Evolutionary conservation across 2,113 vertebrate species (phyloP).

Genomic region (Picathartes gymnocephalus): DNA sequence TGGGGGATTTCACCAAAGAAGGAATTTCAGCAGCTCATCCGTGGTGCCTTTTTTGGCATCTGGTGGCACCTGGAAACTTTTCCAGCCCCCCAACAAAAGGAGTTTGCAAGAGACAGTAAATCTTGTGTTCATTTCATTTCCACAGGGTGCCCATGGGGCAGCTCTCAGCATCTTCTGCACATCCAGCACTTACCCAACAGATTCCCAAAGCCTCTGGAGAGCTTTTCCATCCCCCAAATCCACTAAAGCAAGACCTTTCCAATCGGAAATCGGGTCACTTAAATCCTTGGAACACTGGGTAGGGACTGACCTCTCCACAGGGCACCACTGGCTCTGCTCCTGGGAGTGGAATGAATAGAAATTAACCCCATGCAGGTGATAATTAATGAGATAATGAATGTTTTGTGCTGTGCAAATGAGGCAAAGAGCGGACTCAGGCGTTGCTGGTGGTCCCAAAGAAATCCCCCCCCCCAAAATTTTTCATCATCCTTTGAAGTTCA

Average conservation of each 20-base stretch:
- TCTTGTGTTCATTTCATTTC: accelerated
- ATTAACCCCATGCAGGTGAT: neutral
- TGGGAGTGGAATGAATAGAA: neutral
- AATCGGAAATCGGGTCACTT: accelerated
- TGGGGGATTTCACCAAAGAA: neutral
- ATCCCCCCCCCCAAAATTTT: neutral
- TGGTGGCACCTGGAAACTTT: neutral
- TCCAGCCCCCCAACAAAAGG: neutral
- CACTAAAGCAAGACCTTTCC: accelerated
- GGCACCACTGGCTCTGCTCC: accelerated
- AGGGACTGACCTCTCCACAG: accelerated
- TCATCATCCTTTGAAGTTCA: neutral
- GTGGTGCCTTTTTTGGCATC: accelerated
- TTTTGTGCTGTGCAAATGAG: neutral
- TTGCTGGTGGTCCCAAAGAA: neutral
- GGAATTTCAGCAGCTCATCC: neutral
- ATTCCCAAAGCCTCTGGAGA: neutral
- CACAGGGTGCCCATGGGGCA: accelerated
- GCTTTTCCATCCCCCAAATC: neutral
- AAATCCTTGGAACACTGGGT: accelerated
- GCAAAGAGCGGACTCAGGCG: no score
- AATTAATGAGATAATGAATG: neutral
- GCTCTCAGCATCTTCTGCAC: accelerated
- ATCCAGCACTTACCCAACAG: accelerated
- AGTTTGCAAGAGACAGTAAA: accelerated